A percentile compares a stretch with the other conserved stretches of the same genome.
phyloP scores from a whole-genome alignment of 2,113 vertebrate genomes.

The Alouatta palliata region DNA sequence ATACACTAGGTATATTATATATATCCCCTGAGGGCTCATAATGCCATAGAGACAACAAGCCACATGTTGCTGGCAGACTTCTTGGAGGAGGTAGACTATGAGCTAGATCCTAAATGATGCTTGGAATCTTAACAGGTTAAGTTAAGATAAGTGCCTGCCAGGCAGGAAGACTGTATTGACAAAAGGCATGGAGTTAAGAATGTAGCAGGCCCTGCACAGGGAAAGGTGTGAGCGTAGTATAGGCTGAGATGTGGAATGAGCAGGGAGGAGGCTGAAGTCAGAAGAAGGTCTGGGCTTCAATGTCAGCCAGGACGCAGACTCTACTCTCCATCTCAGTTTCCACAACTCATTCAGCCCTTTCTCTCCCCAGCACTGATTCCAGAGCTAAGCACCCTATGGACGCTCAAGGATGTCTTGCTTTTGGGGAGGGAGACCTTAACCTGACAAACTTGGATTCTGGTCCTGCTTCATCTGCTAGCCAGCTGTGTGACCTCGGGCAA shows the following conservation, averaged over 20 bases:
- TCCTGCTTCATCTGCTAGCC: background rate
- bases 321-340: background rate
- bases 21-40: background rate
- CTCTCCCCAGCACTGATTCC: background rate
- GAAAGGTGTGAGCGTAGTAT: background rate
- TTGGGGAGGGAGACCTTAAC: background rate
- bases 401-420: background rate
- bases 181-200: background rate
- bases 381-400: background rate
- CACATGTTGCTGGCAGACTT: background rate
- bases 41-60: background rate
- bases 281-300: background rate
- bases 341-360: background rate
- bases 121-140: background rate
- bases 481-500: background rate
- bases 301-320: background rate
- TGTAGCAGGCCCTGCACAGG: background rate
- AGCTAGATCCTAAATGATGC: slow-evolving; percentile 6
- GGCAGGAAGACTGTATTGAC: background rate
- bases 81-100: background rate
- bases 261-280: background rate
- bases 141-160: background rate
- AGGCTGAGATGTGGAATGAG: background rate
- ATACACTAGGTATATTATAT: background rate
- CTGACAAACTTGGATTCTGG: background rate